Evolutionary conservation across 2,113 vertebrate species (phyloP), one percentile per base, ranked within the genome.

Genomic region (Geococcyx californianus): DNA sequence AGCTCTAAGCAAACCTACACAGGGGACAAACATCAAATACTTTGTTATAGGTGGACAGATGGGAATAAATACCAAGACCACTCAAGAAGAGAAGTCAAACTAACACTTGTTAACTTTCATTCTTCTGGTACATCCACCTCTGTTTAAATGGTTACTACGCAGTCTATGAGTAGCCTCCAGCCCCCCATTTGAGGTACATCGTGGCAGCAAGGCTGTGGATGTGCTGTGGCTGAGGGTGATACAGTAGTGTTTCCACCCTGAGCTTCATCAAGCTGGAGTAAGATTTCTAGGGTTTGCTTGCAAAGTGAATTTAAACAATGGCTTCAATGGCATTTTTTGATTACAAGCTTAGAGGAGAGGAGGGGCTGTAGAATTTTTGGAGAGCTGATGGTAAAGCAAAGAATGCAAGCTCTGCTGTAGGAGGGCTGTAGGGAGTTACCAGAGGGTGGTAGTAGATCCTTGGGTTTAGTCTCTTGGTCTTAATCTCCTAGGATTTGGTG

Each of bases 111-210:
- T 55, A 5, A 0, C 9, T 52, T n/a, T 62, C 63, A 5, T 40
- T 83, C 29, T 52, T 10, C n/a, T 66, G 19, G 19, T 60, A 51
- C 82, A 60, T 25, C 10, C 11, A 3, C 3, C 6, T 49, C 31
- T 45, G 0, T 8, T 13, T 55, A 24, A 38, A 18, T 7, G 26
- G 11, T 24, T 67, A 23, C 24, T 25, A 3, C 0, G 3, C 19
- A 26, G 40, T 14, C 12, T 4, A 0, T 8, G 13, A 13, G 38
- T 70, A 70, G 33, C 26, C 12, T 15, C 15, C 12, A 59, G 45
- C 21, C 11, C 33, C 1, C 0, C 9, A 6, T 12, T 4, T 13
- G 29, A 70, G 56, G 20, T 5, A 9, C 5, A 3, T 56, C n/a
- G 36, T 20, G n/a, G 28, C 31, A 14, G 31, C 10, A 26, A 52